Percentiles rank a stretch among this genome's conserved stretches.
phyloP scores from a whole-genome alignment of 2,888 invertebrate genomes.

The Sympetrum striolatum region DNA sequence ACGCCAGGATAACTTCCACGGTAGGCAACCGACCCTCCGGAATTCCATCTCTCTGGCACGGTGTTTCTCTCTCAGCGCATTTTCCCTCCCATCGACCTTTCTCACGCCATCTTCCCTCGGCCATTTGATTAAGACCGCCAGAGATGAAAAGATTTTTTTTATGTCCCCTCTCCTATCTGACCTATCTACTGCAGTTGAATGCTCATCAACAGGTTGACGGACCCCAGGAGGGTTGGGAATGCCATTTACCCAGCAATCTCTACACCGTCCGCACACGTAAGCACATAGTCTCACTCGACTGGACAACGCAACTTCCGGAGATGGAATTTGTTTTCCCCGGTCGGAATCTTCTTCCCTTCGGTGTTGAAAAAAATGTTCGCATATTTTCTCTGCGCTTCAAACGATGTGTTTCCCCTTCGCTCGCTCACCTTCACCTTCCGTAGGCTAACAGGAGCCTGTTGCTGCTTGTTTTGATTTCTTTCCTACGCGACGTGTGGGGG shows the following conservation, averaged over 20 bases:
- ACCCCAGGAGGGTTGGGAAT: not conserved
- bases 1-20: too few species aligned
- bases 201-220: conserved; percentile 37
- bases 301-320: not conserved
- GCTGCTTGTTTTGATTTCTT: too few species aligned
- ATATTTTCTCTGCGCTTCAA: too few species aligned
- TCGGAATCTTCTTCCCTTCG: too few species aligned
- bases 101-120: not conserved
- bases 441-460: too few species aligned
- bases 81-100: not conserved
- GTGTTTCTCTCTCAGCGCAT: not conserved
- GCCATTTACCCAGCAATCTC: not conserved
- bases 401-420: too few species aligned
- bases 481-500: too few species aligned
- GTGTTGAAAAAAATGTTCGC: too few species aligned
- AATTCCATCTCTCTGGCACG: not conserved
- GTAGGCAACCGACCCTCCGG: not conserved
- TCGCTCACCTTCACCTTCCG: too few species aligned
- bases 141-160: conserved; percentile 20
- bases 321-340: not conserved
- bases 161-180: conserved; percentile 7
- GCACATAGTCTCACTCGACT: not conserved
- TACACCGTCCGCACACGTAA: not conserved
- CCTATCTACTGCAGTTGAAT: conserved; percentile 12
- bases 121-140: not conserved